Base-by-base conservation (phyloP, 2,888 invertebrate species). In the Agapetus fuscipes region DNA sequence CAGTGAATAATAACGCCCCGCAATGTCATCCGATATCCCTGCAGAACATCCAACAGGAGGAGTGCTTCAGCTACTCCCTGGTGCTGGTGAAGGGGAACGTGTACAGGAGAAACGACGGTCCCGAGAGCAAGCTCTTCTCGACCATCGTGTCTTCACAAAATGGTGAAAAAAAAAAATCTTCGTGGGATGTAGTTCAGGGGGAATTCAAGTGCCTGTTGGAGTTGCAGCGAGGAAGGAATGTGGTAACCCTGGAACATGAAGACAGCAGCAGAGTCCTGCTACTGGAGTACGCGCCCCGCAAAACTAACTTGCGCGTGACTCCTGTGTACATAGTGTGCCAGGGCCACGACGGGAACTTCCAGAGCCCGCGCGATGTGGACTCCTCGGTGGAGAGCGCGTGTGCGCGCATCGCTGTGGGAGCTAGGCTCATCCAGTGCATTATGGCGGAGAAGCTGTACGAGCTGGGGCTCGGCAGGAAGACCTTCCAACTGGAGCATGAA, bases 401-500 rank as follows among this genome's bases (percentile, higher is more conserved):
- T 51, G 67, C 73, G 24, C 74, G 86, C 53, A 86, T 95, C 52
- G 71, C 77, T 37, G 61, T 89, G 4, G 83, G 84, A 31, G 74
- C 84, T 9, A 78, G 84, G 54, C 65, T 95, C 34, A 75, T 94
- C 44, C 95, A 95, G 64, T 77, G 83, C 42, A 67, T 94, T 49
- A 83, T 85, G 46, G 89, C 89, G 0, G 90, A 94, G 60, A 93
- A 90, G 59, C 62, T 95, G 15, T 72, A 76, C 48, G 86, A 90
- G 58, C 78, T 81, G 49, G 83, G 83, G 9, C 74, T 83, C 37
- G 80, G 76, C 2, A 66, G 84, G 45, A 82, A 83, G 65, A 87
- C 91, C 2, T 95, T 95, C 60, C 77, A 79, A 51, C 59, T 93
- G 15, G 83, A 85, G 56, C 70, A 74, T 48, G 73, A 77, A 53